Evolutionary conservation across 2,797 vertebrate genomes (phyloP), one percentile per base, ranked within the genome.

Genomic region (Tragelaphus eurycerus): DNA sequence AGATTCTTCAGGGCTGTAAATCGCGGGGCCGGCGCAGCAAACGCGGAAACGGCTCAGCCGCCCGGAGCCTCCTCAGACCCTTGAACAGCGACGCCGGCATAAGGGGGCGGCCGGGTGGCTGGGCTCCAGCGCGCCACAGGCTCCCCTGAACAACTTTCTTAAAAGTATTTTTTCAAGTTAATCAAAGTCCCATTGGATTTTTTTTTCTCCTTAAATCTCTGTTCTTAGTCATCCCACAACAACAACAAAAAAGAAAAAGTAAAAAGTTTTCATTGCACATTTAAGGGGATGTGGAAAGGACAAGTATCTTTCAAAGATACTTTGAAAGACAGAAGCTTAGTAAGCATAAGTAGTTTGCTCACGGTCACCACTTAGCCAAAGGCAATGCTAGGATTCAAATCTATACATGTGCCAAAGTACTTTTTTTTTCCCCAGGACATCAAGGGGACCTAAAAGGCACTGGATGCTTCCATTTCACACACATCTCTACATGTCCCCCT

Each of bases 1-100:
- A 67, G 57, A 84, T 27, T 95, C 95, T 98, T 95, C 76, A 54
- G 67, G 27, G 78, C 11, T 95, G 74, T 76, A 90, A 60, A 89
- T 86, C 97, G 43, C 43, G 3, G 43, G 43, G 5, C 43, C 43
- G 43, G 43, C 43, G 43, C 43, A 43, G 43, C 43, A 43, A 43
- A 43, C 43, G 43, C 43, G 43, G 43, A 43, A 43, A 43, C 1
- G 43, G 43, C 43, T 43, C 43, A 43, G 43, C 43, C 1, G 43
- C 5, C 4, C 4, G 43, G 43, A 43, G 43, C 43, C 43, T 43
- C 43, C 43, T 43, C 43, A 43, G 43, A 43, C 43, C 43, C 43
- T 43, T 43, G 4, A 43, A 43, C 43, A 43, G 43, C 43, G 43
- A 5, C 43, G 43, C 43, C 43, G 43, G 43, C 43, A 43, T 43